These are phyloP conservation scores for Slavum lentiscoides DNA, from an alignment of 2,888 invertebrate species.

Conservation along the genomic window DNA sequence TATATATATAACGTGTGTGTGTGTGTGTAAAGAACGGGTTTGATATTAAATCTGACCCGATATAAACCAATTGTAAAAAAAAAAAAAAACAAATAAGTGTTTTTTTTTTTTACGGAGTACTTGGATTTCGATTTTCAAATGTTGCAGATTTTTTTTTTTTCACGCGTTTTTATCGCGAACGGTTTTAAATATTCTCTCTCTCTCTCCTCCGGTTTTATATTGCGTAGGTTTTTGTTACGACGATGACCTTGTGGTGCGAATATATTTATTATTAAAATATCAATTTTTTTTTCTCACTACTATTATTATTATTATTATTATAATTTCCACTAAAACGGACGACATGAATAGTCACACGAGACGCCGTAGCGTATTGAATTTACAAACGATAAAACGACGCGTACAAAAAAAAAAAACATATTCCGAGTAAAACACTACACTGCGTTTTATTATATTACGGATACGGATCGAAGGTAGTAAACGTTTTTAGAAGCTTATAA, in stretches of 20 bases:
- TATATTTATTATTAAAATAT: constrained; percentile 1
- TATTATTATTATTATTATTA: neutral
- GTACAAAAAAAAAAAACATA: neutral
- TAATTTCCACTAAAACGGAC: neutral
- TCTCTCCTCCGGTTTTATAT: neutral
- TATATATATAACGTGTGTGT: too few species aligned
- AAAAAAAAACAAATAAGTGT: neutral
- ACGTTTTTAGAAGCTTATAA: neutral
- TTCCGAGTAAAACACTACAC: constrained; percentile 1
- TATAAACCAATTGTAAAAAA: neutral
- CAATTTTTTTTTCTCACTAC: neutral
- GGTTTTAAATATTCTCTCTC: neutral
- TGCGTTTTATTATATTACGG: neutral
- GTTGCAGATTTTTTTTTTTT: neutral
- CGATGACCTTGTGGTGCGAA: constrained; percentile 7
- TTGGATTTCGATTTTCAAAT: constrained; percentile 10
- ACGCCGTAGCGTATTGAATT: neutral
- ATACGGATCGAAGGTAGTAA: neutral
- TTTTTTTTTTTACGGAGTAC: neutral
- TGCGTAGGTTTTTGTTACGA: neutral
- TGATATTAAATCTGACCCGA: constrained; percentile 6
- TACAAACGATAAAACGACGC: neutral
- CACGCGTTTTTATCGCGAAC: neutral
- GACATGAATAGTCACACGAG: neutral
- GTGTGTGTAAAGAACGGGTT: neutral